These are phyloP conservation scores for Noctua janthina DNA, from an alignment of 2,888 invertebrate genomes.

Conservation along the genomic window DNA sequence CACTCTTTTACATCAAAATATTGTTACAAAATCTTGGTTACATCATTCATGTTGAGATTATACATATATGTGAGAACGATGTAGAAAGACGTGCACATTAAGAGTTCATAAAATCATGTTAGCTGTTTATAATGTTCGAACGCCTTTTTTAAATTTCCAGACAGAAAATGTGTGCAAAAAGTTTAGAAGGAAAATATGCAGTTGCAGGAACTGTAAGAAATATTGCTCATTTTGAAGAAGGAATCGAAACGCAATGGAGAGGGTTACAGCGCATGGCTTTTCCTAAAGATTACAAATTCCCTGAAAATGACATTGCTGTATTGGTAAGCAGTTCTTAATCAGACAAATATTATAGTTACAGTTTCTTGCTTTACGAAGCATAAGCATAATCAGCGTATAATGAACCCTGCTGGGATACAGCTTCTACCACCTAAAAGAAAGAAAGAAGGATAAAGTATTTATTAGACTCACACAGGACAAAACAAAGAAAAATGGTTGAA, in stretches of 20 bases:
- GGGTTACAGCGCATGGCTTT: slow-evolving; percentile 20
- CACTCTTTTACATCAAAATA: no score
- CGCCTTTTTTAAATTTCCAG: slow-evolving; percentile 15
- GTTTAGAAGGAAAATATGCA: slow-evolving; percentile 21
- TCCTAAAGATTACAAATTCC: slow-evolving; percentile 27
- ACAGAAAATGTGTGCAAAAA: no score
- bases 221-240: not conserved
- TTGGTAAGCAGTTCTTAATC: slow-evolving; percentile 39
- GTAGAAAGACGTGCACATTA: no score
- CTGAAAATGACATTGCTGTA: slow-evolving; percentile 43
- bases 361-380: not conserved
- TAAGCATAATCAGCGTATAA: not conserved
- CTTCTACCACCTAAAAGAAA: no score
- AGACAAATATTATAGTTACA: not conserved
- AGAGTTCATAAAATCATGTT: not conserved
- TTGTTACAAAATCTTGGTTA: no score
- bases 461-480: no score
- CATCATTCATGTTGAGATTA: no score
- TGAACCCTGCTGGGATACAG: not conserved
- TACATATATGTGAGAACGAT: no score
- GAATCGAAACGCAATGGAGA: slow-evolving; percentile 50
- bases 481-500: no score
- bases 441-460: no score
- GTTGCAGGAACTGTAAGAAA: slow-evolving; percentile 48
- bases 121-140: not conserved